A percentile compares a stretch with the other conserved stretches of the same genome.
Conservation (phyloP, 2,113 vertebrate species). For the Nycticorax nycticorax region DNA sequence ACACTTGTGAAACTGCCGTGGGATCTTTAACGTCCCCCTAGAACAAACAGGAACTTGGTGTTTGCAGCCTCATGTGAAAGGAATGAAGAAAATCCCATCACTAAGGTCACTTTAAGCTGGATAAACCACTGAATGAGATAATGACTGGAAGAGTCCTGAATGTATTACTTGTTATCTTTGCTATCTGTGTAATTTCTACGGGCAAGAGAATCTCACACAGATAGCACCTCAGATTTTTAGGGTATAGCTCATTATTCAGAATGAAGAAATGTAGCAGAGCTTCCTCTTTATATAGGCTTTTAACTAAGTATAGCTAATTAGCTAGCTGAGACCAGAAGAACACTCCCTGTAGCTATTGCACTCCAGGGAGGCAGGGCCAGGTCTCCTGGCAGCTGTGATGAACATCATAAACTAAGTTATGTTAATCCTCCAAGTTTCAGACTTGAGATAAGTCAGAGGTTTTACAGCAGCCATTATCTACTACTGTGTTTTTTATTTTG, state of each 20-base stretch:
- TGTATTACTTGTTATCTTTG: not conserved
- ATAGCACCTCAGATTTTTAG: not conserved
- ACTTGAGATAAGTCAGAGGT: slow-evolving; percentile 25
- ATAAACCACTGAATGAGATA: slow-evolving; percentile 20
- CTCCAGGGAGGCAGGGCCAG: not conserved
- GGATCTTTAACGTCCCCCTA: not conserved
- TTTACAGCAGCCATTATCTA: slow-evolving; percentile 29
- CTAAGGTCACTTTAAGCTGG: slow-evolving; percentile 21
- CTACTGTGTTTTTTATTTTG: not conserved
- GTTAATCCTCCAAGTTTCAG: not conserved
- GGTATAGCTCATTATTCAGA: not conserved
- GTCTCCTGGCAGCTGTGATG: not conserved
- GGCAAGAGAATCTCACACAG: not conserved
- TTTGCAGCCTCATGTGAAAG: slow-evolving; percentile 25
- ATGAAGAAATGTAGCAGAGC: not conserved
- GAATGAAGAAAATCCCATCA: slow-evolving; percentile 38
- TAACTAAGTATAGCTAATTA: not conserved
- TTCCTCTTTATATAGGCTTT: not conserved
- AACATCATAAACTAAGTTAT: slow-evolving; percentile 6
- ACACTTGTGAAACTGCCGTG: not conserved
- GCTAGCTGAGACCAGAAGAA: not conserved
- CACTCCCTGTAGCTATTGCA: not conserved
- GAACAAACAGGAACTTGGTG: slow-evolving; percentile 37
- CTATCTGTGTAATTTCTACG: not conserved
- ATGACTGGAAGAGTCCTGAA: not conserved